Percentiles rank a stretch among this genome's conserved stretches.
Conservation (phyloP, 2,113 vertebrate species). For the Abramis brama region DNA sequence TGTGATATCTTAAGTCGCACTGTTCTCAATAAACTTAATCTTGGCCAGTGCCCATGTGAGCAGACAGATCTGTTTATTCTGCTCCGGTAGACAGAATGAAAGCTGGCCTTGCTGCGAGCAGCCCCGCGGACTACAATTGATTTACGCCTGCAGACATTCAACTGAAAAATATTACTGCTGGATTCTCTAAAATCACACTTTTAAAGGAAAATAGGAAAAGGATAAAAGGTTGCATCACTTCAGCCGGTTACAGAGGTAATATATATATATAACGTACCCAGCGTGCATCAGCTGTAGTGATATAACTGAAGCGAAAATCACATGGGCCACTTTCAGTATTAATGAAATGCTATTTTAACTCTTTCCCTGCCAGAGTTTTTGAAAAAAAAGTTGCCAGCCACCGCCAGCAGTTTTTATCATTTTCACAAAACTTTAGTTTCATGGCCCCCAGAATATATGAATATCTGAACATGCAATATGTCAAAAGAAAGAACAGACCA, state of each 20-base stretch:
- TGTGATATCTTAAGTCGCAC: constrained; percentile 58
- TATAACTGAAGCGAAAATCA: neutral
- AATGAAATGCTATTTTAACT: neutral
- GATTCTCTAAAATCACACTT: constrained; percentile 23
- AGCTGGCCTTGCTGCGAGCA: constrained; percentile 34
- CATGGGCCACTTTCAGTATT: neutral
- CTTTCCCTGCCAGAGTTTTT: neutral
- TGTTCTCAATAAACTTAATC: constrained; percentile 65
- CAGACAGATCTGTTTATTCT: constrained; percentile 52
- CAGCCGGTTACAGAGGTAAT: neutral
- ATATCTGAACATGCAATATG: too few species aligned
- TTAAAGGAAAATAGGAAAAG: constrained; percentile 16
- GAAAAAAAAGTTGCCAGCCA: too few species aligned
- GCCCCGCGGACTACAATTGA: constrained; percentile 37
- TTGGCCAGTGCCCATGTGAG: constrained; percentile 56
- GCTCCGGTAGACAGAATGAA: constrained; percentile 48
- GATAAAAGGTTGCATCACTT: constrained; percentile 28
- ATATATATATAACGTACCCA: neutral
- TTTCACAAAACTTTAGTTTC: too few species aligned
- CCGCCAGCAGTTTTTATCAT: too few species aligned
- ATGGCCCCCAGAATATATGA: too few species aligned
- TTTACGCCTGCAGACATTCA: constrained; percentile 47
- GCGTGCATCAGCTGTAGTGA: neutral
- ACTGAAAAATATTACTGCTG: constrained; percentile 36
- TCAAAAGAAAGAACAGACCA: too few species aligned